These are phyloP conservation scores for Apodemia zela DNA, from an alignment of 2,888 invertebrate genomes.

Conservation along the genomic window DNA sequence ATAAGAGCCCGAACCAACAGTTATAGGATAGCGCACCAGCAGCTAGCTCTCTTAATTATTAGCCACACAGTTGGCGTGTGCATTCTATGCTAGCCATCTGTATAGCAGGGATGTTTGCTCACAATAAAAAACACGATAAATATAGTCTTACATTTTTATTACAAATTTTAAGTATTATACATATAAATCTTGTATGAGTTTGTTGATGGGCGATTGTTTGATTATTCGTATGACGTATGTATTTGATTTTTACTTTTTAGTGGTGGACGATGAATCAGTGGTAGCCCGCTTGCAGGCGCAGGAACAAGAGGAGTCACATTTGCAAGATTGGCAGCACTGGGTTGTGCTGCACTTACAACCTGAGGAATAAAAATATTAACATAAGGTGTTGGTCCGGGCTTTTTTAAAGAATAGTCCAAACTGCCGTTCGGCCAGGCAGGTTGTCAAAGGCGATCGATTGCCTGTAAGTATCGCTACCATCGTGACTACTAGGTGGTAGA, in stretches of 20 bases:
- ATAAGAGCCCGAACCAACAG: too few relatives aligned
- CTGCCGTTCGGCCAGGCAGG: too few relatives aligned
- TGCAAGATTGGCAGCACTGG: constrained; percentile 63
- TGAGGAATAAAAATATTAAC: constrained; percentile 38
- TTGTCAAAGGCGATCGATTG: too few relatives aligned
- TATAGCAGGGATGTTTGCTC: too few relatives aligned
- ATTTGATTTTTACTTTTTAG: constrained; percentile 50
- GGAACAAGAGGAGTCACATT: constrained; percentile 65
- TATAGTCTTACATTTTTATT: constrained; percentile 19
- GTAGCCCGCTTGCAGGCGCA: constrained; percentile 57
- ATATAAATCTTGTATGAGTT: constrained; percentile 11
- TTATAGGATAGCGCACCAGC: too few relatives aligned
- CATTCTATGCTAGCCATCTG: too few relatives aligned
- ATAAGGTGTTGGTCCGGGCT: too few relatives aligned
- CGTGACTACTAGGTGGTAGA: too few relatives aligned
- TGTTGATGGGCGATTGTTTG: not conserved
- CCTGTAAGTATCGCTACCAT: too few relatives aligned
- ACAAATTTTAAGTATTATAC: constrained; percentile 16
- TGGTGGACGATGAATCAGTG: constrained; percentile 38
- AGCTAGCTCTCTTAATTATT: too few relatives aligned
- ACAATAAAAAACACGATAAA: not conserved
- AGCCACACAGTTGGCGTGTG: too few relatives aligned
- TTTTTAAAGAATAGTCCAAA: too few relatives aligned
- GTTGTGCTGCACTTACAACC: constrained; percentile 66
- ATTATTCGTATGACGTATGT: not conserved